These are phyloP conservation scores for Huso huso DNA, from an alignment of 2,797 vertebrate species.

Conservation along the genomic window DNA sequence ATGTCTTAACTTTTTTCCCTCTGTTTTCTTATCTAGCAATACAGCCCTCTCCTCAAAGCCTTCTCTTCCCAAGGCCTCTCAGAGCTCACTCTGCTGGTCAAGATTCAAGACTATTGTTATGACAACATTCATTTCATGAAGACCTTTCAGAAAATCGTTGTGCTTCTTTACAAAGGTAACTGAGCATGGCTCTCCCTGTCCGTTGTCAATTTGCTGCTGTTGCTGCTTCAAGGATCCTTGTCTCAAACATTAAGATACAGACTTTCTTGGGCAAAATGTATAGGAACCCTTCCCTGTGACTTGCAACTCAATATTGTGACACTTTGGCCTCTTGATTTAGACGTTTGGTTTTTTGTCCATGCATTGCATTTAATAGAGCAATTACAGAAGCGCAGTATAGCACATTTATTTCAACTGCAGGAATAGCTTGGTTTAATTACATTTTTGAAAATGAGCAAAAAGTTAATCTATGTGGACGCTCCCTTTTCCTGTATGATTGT, in stretches of 20 bases:
- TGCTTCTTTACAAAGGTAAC: constrained; percentile 94
- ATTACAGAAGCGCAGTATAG: no score
- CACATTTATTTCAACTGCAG: no score
- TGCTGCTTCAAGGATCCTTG: constrained; percentile 18
- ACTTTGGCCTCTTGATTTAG: no score
- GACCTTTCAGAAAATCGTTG: constrained; percentile 96
- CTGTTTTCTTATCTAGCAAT: constrained; percentile 64
- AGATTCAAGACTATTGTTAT: constrained; percentile 97
- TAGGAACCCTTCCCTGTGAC: neutral
- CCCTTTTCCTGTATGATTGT: no score
- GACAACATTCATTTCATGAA: constrained; percentile 99
- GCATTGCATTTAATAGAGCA: no score
- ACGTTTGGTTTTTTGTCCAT: no score
- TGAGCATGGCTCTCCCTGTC: constrained; percentile 1
- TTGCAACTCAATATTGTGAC: no score
- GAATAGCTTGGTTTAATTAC: no score
- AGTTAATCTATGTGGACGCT: no score
- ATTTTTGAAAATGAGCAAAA: no score
- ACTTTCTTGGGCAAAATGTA: neutral
- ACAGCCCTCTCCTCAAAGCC: constrained; percentile 91
- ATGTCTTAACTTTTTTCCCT: neutral
- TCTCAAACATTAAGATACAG: neutral
- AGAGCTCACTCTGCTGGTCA: constrained; percentile 86
- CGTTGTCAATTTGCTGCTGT: constrained; percentile 34
- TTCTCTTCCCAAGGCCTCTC: constrained; percentile 92